A percentile compares a stretch with the other conserved stretches of the same genome.
Conservation (phyloP, 2,113 vertebrate genomes). For the Protomyctophum bolini region DNA sequence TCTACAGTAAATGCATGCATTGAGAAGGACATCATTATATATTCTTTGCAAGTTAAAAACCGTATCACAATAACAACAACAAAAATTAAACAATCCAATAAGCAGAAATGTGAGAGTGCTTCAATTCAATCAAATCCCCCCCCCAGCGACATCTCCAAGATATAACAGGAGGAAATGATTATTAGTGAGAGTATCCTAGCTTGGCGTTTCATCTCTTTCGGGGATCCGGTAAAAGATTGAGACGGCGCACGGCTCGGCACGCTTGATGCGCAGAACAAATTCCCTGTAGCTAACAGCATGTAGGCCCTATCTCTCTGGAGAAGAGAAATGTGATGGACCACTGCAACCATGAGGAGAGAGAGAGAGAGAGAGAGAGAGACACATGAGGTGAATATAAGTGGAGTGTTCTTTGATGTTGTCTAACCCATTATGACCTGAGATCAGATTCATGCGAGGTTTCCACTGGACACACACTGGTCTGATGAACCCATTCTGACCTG, state of each 20-base stretch:
- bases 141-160: not conserved
- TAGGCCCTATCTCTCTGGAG: conserved; percentile 52
- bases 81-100: conserved; percentile 15
- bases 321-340: conserved; percentile 17
- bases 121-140: not conserved
- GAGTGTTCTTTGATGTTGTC: conserved; percentile 57
- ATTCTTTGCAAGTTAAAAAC: too few species aligned
- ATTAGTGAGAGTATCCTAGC: not conserved
- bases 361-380: conserved; percentile 12
- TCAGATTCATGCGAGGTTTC: conserved; percentile 22
- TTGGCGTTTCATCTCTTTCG: conserved; percentile 13
- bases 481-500: too few species aligned
- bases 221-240: conserved; percentile 30
- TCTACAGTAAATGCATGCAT: too few species aligned
- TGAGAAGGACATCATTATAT: too few species aligned
- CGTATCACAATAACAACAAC: not conserved
- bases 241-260: conserved; percentile 43
- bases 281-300: conserved; percentile 50
- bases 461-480: too few species aligned
- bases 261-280: conserved; percentile 58
- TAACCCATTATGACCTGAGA: too few species aligned
- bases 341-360: conserved; percentile 10
- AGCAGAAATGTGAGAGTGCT: conserved; percentile 19
- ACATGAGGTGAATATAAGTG: conserved; percentile 26
- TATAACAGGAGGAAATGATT: not conserved